phyloP scores from a whole-genome alignment of 2,113 vertebrate genomes.

The Embiotoca jacksoni region DNA sequence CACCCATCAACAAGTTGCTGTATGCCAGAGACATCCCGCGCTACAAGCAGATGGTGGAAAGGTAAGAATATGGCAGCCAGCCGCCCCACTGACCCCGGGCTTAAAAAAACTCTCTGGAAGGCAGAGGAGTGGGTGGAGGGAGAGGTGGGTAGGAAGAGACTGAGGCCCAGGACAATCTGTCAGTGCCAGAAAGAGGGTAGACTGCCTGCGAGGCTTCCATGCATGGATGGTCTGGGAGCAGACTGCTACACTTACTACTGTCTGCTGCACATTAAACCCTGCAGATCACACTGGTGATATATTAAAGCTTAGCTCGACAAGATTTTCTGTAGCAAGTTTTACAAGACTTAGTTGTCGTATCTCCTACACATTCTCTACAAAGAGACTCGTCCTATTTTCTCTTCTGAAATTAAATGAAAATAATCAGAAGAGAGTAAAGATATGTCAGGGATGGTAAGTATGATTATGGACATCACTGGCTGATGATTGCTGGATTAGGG shows the following conservation, averaged over 20 bases:
- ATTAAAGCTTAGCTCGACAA: conserved; percentile 11
- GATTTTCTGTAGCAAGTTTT: conserved; percentile 15
- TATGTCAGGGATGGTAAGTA: too few relatives aligned
- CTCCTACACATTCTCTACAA: not conserved
- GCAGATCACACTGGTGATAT: conserved; percentile 36
- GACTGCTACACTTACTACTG: conserved; percentile 60
- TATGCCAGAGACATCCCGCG: conserved; percentile 86
- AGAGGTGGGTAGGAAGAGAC: not conserved
- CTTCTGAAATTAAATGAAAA: too few relatives aligned
- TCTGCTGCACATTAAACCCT: conserved; percentile 48
- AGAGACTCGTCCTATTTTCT: too few relatives aligned
- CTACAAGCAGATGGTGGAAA: conserved; percentile 88
- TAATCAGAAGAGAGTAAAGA: too few relatives aligned
- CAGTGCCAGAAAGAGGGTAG: conserved; percentile 64
- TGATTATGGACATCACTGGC: too few relatives aligned
- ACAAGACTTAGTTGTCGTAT: not conserved
- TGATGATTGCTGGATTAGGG: too few relatives aligned
- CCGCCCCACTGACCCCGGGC: conserved; percentile 60
- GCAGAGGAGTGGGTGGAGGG: not conserved
- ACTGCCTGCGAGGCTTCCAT: conserved; percentile 62
- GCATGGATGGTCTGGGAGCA: conserved; percentile 69
- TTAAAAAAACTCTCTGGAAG: conserved; percentile 37
- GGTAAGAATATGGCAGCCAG: conserved; percentile 75
- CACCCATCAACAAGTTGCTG: conserved; percentile 86
- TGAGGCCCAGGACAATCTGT: conserved; percentile 66